A percentile compares a stretch with the other conserved stretches of the same genome.
Evolutionary conservation across 2,888 invertebrate species (phyloP).

Genomic region (Parascotia fuliginaria): DNA sequence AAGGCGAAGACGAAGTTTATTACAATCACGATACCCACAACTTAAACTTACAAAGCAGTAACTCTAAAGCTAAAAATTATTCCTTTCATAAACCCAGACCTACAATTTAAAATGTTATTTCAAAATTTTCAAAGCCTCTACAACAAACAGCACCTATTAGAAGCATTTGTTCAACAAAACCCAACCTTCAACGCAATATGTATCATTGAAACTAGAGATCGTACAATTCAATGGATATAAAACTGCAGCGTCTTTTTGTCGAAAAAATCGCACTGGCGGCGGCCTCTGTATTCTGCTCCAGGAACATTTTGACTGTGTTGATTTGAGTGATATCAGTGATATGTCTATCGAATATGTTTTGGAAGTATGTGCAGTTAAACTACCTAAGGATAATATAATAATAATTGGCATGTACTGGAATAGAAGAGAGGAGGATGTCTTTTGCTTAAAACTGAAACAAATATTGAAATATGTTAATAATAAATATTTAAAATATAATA

Average conservation of each 20-base stretch:
- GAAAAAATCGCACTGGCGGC: neutral
- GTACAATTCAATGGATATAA: neutral
- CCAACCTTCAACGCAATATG: slow-evolving; percentile 1
- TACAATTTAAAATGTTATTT: slow-evolving; percentile 1
- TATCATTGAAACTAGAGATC: slow-evolving; percentile 4
- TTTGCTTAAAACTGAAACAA: neutral
- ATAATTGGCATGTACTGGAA: neutral
- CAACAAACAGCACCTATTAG: slow-evolving; percentile 9
- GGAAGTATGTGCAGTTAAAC: neutral
- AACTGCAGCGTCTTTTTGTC: slow-evolving; percentile 1
- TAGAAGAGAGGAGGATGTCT: neutral
- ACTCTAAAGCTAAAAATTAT: too few relatives aligned
- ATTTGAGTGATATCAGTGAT: neutral
- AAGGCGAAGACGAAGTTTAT: too few relatives aligned
- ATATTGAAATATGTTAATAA: neutral
- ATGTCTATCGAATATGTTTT: neutral
- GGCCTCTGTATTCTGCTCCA: neutral
- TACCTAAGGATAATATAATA: neutral
- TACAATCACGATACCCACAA: too few relatives aligned
- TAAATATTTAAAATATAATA: neutral
- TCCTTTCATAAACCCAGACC: neutral
- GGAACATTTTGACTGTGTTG: neutral
- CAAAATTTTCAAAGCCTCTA: slow-evolving; percentile 8
- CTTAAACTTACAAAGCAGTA: too few relatives aligned
- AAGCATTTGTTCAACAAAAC: slow-evolving; percentile 2